A percentile compares a stretch with the other conserved stretches of the same genome.
Evolutionary conservation across 2,888 invertebrate species (phyloP).

Genomic region (Patella pellucida): DNA sequence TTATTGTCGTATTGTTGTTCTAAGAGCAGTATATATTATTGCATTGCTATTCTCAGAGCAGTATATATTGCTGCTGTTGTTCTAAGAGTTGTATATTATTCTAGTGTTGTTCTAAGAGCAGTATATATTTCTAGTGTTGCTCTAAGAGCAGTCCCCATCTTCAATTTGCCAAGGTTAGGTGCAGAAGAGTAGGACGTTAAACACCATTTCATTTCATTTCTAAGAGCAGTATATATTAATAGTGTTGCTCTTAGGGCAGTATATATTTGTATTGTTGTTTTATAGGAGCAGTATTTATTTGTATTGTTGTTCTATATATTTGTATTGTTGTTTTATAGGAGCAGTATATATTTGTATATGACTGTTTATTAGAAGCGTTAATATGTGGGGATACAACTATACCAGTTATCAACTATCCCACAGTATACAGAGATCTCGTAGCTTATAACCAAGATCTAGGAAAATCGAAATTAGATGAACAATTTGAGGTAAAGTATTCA

Average conservation of each 20-base stretch:
- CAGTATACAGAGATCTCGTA: slow-evolving; percentile 55
- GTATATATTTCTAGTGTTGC: slow-evolving; percentile 8
- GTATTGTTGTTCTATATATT: slow-evolving; percentile 12
- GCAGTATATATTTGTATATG: slow-evolving; percentile 66
- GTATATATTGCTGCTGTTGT: slow-evolving; percentile 5
- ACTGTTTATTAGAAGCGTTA: slow-evolving; percentile 60
- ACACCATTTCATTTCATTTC: too few species aligned
- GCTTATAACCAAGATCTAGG: slow-evolving; percentile 57
- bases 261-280: neutral
- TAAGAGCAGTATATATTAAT: neutral
- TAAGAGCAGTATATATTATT: too few species aligned
- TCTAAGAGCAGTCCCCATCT: too few species aligned
- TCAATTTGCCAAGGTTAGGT: too few species aligned
- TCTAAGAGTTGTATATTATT: neutral
- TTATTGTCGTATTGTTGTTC: too few species aligned
- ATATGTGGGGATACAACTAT: slow-evolving; percentile 64
- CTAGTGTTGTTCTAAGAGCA: neutral
- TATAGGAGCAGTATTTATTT: slow-evolving; percentile 1
- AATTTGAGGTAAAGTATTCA: slow-evolving; percentile 51
- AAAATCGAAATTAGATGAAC: slow-evolving; percentile 62
- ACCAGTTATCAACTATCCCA: slow-evolving; percentile 50
- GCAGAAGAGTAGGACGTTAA: too few species aligned
- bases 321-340: slow-evolving; percentile 47
- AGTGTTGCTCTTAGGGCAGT: neutral
- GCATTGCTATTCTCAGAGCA: neutral